These are phyloP conservation scores for Microcebus jonahi DNA, from an alignment of 2,113 vertebrate genomes.

Conservation along the genomic window DNA sequence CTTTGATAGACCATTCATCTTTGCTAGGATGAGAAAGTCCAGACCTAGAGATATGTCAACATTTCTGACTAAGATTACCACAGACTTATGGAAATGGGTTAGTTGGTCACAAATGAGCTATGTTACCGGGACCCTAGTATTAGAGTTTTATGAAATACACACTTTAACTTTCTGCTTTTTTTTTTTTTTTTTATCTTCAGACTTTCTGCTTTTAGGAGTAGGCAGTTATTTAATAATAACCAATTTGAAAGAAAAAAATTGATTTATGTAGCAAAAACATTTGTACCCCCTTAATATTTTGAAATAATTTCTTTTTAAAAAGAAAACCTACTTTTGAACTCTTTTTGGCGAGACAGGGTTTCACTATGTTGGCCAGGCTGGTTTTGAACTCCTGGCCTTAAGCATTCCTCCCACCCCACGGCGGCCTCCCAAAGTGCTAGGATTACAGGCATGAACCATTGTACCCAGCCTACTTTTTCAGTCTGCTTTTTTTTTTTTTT, in stretches of 20 bases:
- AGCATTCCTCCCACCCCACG: too few species aligned
- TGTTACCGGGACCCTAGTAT: neutral
- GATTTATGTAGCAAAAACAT: too few species aligned
- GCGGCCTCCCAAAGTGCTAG: too few species aligned
- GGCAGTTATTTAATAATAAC: neutral
- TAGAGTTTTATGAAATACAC: neutral
- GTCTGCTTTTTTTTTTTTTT: neutral
- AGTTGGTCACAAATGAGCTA: constrained; percentile 54
- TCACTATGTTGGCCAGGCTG: too few species aligned
- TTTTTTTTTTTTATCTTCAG: neutral
- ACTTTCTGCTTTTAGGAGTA: neutral
- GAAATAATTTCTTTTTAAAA: too few species aligned
- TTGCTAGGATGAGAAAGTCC: neutral
- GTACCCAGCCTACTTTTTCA: neutral
- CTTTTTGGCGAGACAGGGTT: too few species aligned
- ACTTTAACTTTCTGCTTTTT: neutral
- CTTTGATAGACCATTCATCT: neutral
- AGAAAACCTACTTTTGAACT: too few species aligned
- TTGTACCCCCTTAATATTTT: too few species aligned
- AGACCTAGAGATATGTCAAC: neutral
- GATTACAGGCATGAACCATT: too few species aligned
- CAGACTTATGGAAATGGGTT: constrained; percentile 3
- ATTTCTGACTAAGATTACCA: neutral
- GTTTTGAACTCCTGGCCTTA: too few species aligned
- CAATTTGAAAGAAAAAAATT: neutral